Conservation (phyloP, 2,888 invertebrate genomes). For the Callosobruchus maculatus region DNA sequence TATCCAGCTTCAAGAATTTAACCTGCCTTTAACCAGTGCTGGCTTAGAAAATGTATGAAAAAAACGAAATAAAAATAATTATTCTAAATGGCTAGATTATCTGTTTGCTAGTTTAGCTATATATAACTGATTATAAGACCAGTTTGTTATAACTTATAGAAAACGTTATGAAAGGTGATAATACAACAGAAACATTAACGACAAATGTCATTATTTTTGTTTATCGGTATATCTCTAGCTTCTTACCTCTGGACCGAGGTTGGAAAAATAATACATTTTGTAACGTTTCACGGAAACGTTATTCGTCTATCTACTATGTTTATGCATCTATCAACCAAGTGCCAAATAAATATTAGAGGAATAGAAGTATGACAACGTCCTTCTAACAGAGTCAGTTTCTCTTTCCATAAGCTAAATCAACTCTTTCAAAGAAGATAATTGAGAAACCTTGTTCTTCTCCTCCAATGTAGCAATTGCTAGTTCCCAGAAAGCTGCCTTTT, state of each 20-base stretch:
- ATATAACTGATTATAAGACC: background rate
- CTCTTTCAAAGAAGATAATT: too few species aligned
- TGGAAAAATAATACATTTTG: constrained; percentile 37
- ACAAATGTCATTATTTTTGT: constrained; percentile 36
- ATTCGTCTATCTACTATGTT: constrained; percentile 41
- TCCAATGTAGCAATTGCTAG: too few species aligned
- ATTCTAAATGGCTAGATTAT: too few species aligned
- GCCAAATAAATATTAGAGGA: background rate
- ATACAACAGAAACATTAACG: constrained; percentile 9
- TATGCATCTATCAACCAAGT: constrained; percentile 32
- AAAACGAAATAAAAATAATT: too few species aligned
- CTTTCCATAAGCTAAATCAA: background rate
- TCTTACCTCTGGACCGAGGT: constrained; percentile 32
- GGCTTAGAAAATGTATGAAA: too few species aligned
- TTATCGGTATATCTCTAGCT: constrained; percentile 29
- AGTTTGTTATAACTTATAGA: constrained; percentile 2
- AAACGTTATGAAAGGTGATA: constrained; percentile 14
- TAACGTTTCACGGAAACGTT: constrained; percentile 45
- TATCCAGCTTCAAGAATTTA: too few species aligned
- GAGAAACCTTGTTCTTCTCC: too few species aligned
- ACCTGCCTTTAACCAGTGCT: too few species aligned
- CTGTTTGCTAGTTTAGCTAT: too few species aligned
- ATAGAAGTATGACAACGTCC: background rate
- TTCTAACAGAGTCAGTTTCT: background rate
- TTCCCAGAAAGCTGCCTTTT: too few species aligned